Evolutionary conservation across 2,797 vertebrate species (phyloP), one percentile per base, ranked within the genome.

Genomic region (Sylvilagus floridanus): DNA sequence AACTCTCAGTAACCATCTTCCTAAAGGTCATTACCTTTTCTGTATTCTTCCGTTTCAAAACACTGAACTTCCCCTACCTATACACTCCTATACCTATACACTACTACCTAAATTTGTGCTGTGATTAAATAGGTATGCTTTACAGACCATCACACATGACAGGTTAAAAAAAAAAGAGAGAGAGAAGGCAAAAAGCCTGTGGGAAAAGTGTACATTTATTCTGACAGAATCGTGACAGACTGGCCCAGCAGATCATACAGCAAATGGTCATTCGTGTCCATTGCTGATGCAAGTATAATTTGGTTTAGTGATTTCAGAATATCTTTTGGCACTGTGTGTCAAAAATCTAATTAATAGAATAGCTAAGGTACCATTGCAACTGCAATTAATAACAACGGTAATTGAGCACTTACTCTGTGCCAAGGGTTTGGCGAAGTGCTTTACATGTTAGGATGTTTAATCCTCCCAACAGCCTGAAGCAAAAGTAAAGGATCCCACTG

Each of bases 21-120:
- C 52, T 72, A 62, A 65, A 95, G 73, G 32, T 35, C 28, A 87
- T 66, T 73, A 57, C 42, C 32, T 3, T 84, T 93, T 69, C 52
- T 91, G 9, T 19, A 68, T 78, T 93, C 68, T 82, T 96, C 87
- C 68, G 19, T 69, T 90, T 96, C 68, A 93, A 96, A 71, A 63
- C 13, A 82, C 26, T 84, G 16, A 95, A 68, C n/a, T 76, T 79
- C 13, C 54, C 26, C 26, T 66, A 71, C 24, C 22, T 77, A 76
- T 10, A 52, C 7, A 52, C 68, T 71, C 62, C 54, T 57, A 16
- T 57, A 5, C 19, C 54, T 57, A 16, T 57, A 57, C n/a, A 52
- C 60, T 73, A 84, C 54, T 84, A 35, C 24, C 91, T 93, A 24
- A 37, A 30, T 81, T 79, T 90, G 37, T 86, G 30, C 19, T 72